A percentile compares a stretch with the other conserved stretches of the same genome.
Conservation (phyloP, 2,888 invertebrate species). For the Macropis europaea region DNA sequence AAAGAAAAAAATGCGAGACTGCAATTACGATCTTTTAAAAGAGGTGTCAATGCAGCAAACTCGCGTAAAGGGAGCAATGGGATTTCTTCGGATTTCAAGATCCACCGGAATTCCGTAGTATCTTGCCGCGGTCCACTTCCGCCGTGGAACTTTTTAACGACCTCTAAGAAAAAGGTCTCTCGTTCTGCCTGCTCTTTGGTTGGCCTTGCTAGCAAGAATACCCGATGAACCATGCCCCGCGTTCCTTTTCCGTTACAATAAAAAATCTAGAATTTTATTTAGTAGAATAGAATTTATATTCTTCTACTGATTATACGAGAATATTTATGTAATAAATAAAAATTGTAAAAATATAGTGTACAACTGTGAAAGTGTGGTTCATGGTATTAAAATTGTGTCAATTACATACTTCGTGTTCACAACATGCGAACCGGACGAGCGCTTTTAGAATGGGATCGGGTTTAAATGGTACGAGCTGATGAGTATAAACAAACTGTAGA, state of each 20-base stretch:
- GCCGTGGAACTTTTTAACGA: constrained; percentile 56
- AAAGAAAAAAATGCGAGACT: constrained; percentile 5
- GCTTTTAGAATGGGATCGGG: too few relatives aligned
- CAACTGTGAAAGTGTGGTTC: too few relatives aligned
- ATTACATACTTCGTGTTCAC: too few relatives aligned
- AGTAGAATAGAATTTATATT: too few relatives aligned
- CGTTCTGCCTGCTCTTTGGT: constrained; percentile 32
- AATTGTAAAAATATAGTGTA: too few relatives aligned
- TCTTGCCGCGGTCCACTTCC: constrained; percentile 53
- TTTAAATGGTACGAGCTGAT: too few relatives aligned
- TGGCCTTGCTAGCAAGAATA: constrained; percentile 2
- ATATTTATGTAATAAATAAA: too few relatives aligned
- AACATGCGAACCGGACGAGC: too few relatives aligned
- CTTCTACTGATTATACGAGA: too few relatives aligned
- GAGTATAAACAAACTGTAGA: too few relatives aligned
- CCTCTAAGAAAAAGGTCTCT: constrained; percentile 47
- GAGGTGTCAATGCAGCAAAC: constrained; percentile 55
- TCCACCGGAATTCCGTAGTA: constrained; percentile 49
- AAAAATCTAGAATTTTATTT: neutral
- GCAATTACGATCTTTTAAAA: constrained; percentile 40
- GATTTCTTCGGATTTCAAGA: constrained; percentile 49
- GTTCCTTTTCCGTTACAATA: neutral
- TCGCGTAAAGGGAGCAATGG: constrained; percentile 47
- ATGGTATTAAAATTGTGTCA: too few relatives aligned
- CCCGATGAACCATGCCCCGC: neutral